phyloP scores from a whole-genome alignment of 2,113 vertebrate species.

The Oryzias javanicus region DNA sequence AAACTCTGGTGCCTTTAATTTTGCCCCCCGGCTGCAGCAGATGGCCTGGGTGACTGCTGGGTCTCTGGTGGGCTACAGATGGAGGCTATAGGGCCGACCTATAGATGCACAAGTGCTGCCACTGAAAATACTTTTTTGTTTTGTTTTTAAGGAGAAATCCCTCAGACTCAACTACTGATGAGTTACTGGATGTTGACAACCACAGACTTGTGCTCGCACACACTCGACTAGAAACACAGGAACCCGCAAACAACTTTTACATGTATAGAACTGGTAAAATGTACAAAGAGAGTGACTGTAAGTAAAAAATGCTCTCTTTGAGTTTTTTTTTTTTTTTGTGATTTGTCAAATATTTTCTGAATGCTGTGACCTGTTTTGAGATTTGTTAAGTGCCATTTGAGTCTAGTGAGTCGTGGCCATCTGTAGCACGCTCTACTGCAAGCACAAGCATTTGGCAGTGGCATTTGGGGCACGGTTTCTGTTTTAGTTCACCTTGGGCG shows the following conservation, averaged over 20 bases:
- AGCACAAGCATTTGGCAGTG: constrained; percentile 78
- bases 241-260: constrained; percentile 47
- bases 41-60: constrained; percentile 51
- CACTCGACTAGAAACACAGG: constrained; percentile 26
- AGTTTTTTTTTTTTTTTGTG: constrained; percentile 24
- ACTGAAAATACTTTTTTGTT: constrained; percentile 33
- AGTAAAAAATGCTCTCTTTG: constrained; percentile 49
- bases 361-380: constrained; percentile 67
- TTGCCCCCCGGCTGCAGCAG: constrained; percentile 54
- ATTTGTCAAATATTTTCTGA: constrained; percentile 62
- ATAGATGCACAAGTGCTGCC: constrained; percentile 52
- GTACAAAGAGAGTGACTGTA: constrained; percentile 45
- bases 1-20: constrained; percentile 81
- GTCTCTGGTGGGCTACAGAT: constrained; percentile 59
- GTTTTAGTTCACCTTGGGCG: constrained; percentile 56
- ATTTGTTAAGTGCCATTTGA: constrained; percentile 79
- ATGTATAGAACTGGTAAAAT: constrained; percentile 59
- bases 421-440: constrained; percentile 82
- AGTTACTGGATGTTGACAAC: constrained; percentile 28
- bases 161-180: constrained; percentile 49
- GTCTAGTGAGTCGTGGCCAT: constrained; percentile 78
- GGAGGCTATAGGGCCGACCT: constrained; percentile 43
- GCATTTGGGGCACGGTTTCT: constrained; percentile 62
- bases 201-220: background rate
- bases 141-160: constrained; percentile 17